Evolutionary conservation across 2,113 vertebrate genomes (phyloP), one percentile per base, ranked within the genome.

Genomic region (Clarias batrachus): DNA sequence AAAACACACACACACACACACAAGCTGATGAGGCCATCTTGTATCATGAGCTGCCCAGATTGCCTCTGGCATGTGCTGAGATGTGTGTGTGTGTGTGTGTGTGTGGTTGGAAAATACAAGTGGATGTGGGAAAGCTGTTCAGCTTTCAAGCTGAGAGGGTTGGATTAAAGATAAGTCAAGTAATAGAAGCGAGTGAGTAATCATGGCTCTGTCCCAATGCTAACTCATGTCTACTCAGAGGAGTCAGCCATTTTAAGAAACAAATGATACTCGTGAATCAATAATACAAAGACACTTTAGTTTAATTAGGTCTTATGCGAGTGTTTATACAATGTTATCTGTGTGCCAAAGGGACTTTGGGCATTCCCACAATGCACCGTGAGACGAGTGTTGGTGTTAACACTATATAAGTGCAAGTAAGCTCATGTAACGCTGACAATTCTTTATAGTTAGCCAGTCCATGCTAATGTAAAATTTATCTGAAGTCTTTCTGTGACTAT

Each of bases 71-170:
- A 73, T 80, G 86, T 86, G 76, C 48, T 56, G 59, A 83, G 17
- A 76, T 62, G 62, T 85, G 21, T 82, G 68, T 73, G 88, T 57
- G 62, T 56, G 57, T 59, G 60, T 77, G 27, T 63, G 81, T 83
- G 56, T 86, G 85, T 82, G 70, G 23, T 82, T 81, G 60, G 70
- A 83, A 86, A 91, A 95, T 95, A 95, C 96, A 95, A 96, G 95
- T 95, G 95, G 96, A 96, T 96, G 96, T 96, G 96, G 96, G 96
- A 95, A 94, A 95, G 96, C 95, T 95, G 94, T 95, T 96, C 65
- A 71, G 57, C 62, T 62, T 85, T 78, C 77, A 73, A 83, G 65
- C 80, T 82, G 79, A 87, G 80, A 77, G 59, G n/a, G 48, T 21
- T 48, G 77, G 85, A 81, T 80, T 81, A 81, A 86, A 86, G 54